Percentiles rank a stretch among this genome's conserved stretches.
Conservation (phyloP, 2,888 invertebrate genomes). For the Litoditis marina region DNA sequence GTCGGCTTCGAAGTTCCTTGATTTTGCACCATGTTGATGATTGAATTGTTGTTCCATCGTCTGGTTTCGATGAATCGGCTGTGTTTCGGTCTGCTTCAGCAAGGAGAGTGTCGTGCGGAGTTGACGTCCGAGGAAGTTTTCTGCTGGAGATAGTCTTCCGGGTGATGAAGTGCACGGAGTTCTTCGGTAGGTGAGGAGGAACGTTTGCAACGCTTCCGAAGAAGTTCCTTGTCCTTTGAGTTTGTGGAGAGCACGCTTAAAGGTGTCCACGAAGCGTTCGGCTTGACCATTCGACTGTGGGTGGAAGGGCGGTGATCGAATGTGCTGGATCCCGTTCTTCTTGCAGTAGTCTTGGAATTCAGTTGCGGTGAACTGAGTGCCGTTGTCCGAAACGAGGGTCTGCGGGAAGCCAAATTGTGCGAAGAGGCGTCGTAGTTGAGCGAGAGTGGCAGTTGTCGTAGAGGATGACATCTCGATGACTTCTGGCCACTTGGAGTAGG, state of each 20-base stretch:
- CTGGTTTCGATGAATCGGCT: too few relatives aligned
- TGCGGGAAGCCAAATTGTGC: constrained; percentile 50
- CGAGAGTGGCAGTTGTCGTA: too few relatives aligned
- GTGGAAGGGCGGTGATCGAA: constrained; percentile 44
- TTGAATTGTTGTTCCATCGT: constrained; percentile 17
- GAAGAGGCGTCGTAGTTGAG: too few relatives aligned
- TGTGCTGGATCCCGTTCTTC: constrained; percentile 37
- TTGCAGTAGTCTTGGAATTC: constrained; percentile 45
- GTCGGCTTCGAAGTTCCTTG: constrained; percentile 2
- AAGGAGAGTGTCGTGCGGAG: constrained; percentile 13
- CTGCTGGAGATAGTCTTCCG: constrained; percentile 15
- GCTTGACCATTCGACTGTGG: constrained; percentile 54
- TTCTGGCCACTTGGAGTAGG: too few relatives aligned
- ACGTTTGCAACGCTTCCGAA: constrained; percentile 11
- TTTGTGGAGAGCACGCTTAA: constrained; percentile 30
- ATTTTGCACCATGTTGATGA: constrained; percentile 7
- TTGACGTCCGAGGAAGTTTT: constrained; percentile 26
- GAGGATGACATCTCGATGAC: too few relatives aligned
- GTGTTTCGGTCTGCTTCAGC: constrained; percentile 11
- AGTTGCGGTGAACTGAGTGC: constrained; percentile 49
- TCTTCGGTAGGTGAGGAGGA: constrained; percentile 19
- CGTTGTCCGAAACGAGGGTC: constrained; percentile 59
- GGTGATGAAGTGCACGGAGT: constrained; percentile 13
- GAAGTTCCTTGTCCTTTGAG: background rate
- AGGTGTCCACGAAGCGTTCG: constrained; percentile 46